Evolutionary conservation across 2,113 vertebrate genomes (phyloP).

Genomic region (Oenanthe oenanthe): DNA sequence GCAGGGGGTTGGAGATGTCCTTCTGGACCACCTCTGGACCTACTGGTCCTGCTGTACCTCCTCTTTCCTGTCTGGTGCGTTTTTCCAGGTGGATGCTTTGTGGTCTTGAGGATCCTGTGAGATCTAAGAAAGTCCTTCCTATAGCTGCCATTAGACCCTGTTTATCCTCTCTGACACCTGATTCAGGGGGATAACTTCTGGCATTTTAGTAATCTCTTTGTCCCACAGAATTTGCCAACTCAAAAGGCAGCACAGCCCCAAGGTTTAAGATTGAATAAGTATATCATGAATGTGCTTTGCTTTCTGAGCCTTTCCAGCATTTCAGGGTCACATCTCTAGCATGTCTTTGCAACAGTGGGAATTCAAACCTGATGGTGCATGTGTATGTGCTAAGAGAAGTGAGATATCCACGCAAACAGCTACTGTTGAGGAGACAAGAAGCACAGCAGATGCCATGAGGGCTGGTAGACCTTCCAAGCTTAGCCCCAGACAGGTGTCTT

Average conservation of each 20-base stretch:
- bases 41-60: background rate
- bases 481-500: background rate
- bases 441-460: background rate
- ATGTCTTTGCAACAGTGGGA: background rate
- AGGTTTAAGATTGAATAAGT: background rate
- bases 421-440: background rate
- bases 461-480: background rate
- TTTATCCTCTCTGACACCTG: background rate
- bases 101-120: background rate
- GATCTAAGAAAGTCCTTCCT: background rate
- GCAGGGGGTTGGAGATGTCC: background rate
- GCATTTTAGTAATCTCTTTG: background rate
- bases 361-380: background rate
- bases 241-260: background rate
- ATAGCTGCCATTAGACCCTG: background rate
- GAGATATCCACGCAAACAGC: background rate
- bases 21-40: background rate
- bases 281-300: background rate
- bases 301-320: background rate
- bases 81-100: background rate
- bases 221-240: background rate
- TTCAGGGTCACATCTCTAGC: background rate
- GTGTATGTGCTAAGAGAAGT: background rate
- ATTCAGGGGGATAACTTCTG: background rate
- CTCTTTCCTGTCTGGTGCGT: background rate